Evolutionary conservation across 2,113 vertebrate species (phyloP), one percentile per base, ranked within the genome.

Genomic region (Psilopogon haemacephalus): DNA sequence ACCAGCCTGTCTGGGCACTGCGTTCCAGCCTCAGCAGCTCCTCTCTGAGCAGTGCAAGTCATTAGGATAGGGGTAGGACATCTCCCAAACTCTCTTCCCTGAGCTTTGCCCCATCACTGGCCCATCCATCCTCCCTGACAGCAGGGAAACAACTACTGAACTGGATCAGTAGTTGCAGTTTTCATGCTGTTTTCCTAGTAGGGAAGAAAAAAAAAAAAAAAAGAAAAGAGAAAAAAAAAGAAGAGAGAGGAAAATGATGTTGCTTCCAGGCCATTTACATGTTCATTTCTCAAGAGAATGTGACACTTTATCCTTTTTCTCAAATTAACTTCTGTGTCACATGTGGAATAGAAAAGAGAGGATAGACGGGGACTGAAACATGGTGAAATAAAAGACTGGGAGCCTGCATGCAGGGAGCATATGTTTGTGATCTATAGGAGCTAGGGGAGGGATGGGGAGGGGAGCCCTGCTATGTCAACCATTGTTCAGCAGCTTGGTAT

Each of bases 221-320:
- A 35, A 65, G n/a, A 30, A 27, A 32, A 35, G 15, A 44, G 42
- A 5, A n/a, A 17, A 38, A 26, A 7, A 26, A 18, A 27, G 32
- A 21, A 71, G 7, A 26, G 15, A 52, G 55, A 92, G 44, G 88
- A 92, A 92, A 94, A 94, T 65, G 14, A 85, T 96, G 87, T 93
- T 95, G 86, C 94, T 97, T 95, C 85, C 93, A 96, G 89, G 94
- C 91, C 93, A 95, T 96, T 95, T 96, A 83, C 89, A 96, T 91
- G 89, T 85, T 96, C 94, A 92, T 97, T 96, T 81, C 94, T 96
- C 95, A 96, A 89, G 95, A 94, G 94, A 93, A 95, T 91, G 95
- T 95, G 96, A 93, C 96, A 95, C 88, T 96, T 94, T 78, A 95
- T 97, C 87, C 95, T 80, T 84, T 94, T 92, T 69, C 88, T 95